Percentiles rank a stretch among this genome's conserved stretches.
Evolutionary conservation across 2,888 invertebrate species (phyloP).

Genomic region (Clistopyga incitator): DNA sequence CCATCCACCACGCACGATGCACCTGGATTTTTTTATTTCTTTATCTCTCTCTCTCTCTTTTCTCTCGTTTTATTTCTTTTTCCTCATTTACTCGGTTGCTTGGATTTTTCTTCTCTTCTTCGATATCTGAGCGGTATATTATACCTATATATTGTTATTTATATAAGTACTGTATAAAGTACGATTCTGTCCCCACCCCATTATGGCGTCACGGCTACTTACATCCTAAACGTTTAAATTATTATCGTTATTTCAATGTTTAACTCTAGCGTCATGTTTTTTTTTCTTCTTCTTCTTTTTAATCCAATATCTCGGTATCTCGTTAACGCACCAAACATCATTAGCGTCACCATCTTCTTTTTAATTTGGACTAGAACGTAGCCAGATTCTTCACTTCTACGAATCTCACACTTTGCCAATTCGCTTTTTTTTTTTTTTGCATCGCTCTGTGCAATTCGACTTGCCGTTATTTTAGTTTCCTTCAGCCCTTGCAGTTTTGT

Average conservation of each 20-base stretch:
- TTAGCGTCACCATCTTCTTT: constrained; percentile 7
- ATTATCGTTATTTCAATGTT: constrained; percentile 67
- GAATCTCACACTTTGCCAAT: constrained; percentile 21
- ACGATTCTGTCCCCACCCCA: constrained; percentile 54
- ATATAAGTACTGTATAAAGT: constrained; percentile 68
- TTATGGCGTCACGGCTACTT: constrained; percentile 70
- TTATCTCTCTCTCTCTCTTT: constrained; percentile 33
- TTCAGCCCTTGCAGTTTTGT: constrained; percentile 8
- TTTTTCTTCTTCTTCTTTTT: constrained; percentile 35
- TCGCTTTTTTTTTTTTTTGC: too few relatives aligned
- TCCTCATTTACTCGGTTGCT: constrained; percentile 29
- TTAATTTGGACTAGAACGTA: constrained; percentile 58
- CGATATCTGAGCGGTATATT: constrained; percentile 68
- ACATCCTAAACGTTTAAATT: constrained; percentile 67
- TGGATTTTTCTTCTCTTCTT: constrained; percentile 44
- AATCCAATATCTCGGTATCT: constrained; percentile 64
- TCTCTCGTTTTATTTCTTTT: constrained; percentile 16
- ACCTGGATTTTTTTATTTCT: constrained; percentile 46
- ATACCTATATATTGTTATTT: constrained; percentile 62
- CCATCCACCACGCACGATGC: constrained; percentile 57
- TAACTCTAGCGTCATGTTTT: constrained; percentile 59
- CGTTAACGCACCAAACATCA: constrained; percentile 48
- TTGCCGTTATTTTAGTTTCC: constrained; percentile 21
- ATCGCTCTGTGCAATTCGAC: constrained; percentile 20
- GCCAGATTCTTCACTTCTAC: constrained; percentile 34